Percentiles rank a stretch among this genome's conserved stretches.
Conservation (phyloP, 2,113 vertebrate species). For the Maccullochella peelii region DNA sequence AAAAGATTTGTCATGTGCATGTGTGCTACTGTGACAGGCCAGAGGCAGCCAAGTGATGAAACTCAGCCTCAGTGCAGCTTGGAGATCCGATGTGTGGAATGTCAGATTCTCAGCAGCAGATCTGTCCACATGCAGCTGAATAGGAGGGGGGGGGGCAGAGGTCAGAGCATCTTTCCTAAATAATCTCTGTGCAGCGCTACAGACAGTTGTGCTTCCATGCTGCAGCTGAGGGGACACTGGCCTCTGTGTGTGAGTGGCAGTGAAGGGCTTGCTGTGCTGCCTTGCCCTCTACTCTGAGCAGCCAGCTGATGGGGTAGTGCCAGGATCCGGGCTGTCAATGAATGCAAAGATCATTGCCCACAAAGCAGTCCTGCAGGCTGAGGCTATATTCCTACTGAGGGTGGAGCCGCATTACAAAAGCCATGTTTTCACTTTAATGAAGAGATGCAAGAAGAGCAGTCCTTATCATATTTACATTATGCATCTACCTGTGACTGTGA, state of each 20-base stretch:
- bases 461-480: not conserved
- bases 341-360: slow-evolving; percentile 59
- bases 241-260: slow-evolving; percentile 66
- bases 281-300: slow-evolving; percentile 45
- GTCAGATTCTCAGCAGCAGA: not conserved
- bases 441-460: not conserved
- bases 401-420: slow-evolving; percentile 4
- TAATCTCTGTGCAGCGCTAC: slow-evolving; percentile 6
- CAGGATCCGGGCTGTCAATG: slow-evolving; percentile 71
- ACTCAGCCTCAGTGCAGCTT: not conserved
- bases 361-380: slow-evolving; percentile 46
- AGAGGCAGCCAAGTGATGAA: not conserved
- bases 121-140: not conserved
- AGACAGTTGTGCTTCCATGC: slow-evolving; percentile 31
- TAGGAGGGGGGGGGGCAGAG: slow-evolving; percentile 1
- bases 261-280: slow-evolving; percentile 63
- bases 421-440: not conserved
- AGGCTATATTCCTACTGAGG: slow-evolving; percentile 22
- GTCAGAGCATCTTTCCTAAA: slow-evolving; percentile 27
- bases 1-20: not conserved
- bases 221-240: slow-evolving; percentile 72
- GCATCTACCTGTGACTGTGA: not conserved
- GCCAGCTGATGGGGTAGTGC: slow-evolving; percentile 68
- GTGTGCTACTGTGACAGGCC: not conserved
- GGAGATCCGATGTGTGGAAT: not conserved